These are phyloP conservation scores for Wiebesia pumilae DNA, from an alignment of 1,140 invertebrate genomes.

Conservation along the genomic window DNA sequence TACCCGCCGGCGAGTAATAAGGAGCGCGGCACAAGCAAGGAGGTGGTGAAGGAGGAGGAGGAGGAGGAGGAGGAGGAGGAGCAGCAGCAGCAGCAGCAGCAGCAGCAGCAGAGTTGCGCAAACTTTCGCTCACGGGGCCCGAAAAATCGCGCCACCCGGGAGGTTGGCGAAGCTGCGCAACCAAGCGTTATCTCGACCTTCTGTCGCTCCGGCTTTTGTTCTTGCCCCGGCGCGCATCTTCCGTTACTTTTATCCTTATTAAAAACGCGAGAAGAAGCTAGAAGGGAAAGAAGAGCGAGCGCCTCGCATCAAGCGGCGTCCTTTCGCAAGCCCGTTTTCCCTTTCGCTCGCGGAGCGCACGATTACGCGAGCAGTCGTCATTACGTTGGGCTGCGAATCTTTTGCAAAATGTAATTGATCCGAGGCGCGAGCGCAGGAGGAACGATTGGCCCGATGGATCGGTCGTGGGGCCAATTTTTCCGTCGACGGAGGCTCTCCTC, in stretches of 20 bases:
- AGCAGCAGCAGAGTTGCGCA: not conserved
- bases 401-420: slow-evolving; percentile 9
- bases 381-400: not conserved
- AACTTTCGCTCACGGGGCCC: not conserved
- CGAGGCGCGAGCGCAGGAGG: not conserved
- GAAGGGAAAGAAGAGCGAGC: not conserved
- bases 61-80: too few species aligned
- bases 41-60: too few species aligned
- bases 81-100: not conserved
- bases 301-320: not conserved
- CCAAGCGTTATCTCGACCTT: not conserved
- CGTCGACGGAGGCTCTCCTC: not conserved
- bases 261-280: not conserved
- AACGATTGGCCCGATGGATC: not conserved
- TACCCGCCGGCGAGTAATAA: too few species aligned
- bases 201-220: not conserved
- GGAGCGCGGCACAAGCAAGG: too few species aligned
- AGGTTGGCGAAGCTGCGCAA: not conserved
- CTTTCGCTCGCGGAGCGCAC: not conserved
- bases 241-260: slow-evolving; percentile 13
- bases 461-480: not conserved
- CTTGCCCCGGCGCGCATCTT: not conserved
- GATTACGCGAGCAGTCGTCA: not conserved
- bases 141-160: not conserved
- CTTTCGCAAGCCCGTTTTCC: not conserved